Percentiles rank a stretch among this genome's conserved stretches.
Evolutionary conservation across 2,797 vertebrate species (phyloP).

Genomic region (Antrozous pallidus): DNA sequence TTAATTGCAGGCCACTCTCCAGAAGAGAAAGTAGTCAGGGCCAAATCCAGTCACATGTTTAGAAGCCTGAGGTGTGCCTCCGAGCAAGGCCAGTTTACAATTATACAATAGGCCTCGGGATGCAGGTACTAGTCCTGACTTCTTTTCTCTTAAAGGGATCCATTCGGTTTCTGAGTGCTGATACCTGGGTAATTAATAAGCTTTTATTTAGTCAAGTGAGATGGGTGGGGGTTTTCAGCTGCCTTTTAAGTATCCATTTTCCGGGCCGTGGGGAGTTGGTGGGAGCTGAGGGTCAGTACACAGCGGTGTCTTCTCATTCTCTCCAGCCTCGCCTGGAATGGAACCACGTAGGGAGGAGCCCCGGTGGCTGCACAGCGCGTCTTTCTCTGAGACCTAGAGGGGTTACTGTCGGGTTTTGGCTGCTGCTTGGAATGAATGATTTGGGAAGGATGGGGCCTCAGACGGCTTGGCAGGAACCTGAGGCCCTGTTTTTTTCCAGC

Average conservation of each 20-base stretch:
- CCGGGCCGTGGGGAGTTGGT: neutral
- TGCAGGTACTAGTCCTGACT: conserved; percentile 23
- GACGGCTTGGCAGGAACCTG: conserved; percentile 90
- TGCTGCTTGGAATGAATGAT: conserved; percentile 81
- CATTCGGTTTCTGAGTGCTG: conserved; percentile 11
- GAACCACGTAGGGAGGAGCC: neutral
- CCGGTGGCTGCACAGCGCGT: neutral
- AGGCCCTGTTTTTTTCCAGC: conserved; percentile 91
- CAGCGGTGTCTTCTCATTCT: neutral
- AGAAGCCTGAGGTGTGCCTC: conserved; percentile 72
- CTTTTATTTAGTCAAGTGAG: conserved; percentile 31
- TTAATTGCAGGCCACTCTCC: conserved; percentile 82
- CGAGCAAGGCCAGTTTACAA: neutral
- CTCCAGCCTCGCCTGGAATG: neutral
- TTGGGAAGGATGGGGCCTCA: conserved; percentile 86
- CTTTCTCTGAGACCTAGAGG: conserved; percentile 75
- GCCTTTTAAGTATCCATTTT: conserved; percentile 10
- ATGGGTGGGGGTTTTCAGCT: neutral
- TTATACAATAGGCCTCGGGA: conserved; percentile 22
- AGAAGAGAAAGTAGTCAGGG: conserved; percentile 73
- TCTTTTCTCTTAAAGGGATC: conserved; percentile 11
- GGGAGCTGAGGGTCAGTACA: neutral
- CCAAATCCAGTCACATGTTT: conserved; percentile 68
- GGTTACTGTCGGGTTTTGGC: conserved; percentile 80
- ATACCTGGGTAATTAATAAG: neutral